Conservation (phyloP, 2,888 invertebrate species). For the Tetragnatha montana region DNA sequence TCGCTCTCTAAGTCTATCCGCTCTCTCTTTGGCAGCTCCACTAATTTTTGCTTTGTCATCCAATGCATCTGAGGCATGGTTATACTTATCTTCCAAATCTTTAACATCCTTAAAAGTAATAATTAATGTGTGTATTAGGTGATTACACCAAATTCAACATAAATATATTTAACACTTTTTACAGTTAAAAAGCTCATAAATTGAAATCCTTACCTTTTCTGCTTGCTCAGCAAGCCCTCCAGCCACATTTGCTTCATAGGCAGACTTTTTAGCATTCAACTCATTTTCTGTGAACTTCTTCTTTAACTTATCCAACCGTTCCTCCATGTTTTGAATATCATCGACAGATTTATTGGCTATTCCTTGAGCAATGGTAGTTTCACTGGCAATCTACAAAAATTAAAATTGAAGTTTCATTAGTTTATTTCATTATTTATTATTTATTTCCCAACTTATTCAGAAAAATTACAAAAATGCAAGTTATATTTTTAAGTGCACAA, state of each 20-base stretch:
- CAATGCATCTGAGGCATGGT: slow-evolving; percentile 82
- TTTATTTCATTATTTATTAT: no score
- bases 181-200: neutral
- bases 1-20: slow-evolving; percentile 85
- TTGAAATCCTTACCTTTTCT: slow-evolving; percentile 72
- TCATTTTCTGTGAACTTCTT: slow-evolving; percentile 88
- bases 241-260: slow-evolving; percentile 85
- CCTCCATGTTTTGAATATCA: slow-evolving; percentile 85
- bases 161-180: neutral
- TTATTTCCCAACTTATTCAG: neutral
- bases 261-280: slow-evolving; percentile 87
- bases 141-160: neutral
- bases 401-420: no score
- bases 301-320: slow-evolving; percentile 85
- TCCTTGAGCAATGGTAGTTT: slow-evolving; percentile 86
- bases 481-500: neutral
- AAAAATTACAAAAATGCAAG: neutral
- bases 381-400: slow-evolving; percentile 83
- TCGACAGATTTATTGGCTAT: slow-evolving; percentile 86
- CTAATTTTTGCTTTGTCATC: slow-evolving; percentile 85
- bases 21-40: slow-evolving; percentile 85
- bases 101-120: slow-evolving; percentile 72
- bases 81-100: slow-evolving; percentile 83
- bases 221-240: slow-evolving; percentile 81
- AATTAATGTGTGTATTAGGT: neutral